Evolutionary conservation across 2,113 vertebrate genomes (phyloP).

Genomic region (Burhinus oedicnemus): DNA sequence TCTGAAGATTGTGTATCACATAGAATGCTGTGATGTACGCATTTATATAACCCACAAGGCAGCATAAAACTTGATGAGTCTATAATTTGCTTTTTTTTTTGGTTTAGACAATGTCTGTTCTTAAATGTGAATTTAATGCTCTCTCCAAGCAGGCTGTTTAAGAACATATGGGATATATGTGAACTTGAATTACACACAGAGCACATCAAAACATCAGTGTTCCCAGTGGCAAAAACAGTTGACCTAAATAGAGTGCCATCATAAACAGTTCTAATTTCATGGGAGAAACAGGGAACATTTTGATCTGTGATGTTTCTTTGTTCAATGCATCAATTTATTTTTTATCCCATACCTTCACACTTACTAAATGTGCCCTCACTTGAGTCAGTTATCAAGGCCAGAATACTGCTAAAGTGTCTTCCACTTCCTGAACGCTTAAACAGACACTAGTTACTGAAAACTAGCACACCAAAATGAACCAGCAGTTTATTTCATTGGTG

Average conservation of each 20-base stretch:
- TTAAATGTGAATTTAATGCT: background rate
- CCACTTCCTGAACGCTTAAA: background rate
- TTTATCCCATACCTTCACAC: background rate
- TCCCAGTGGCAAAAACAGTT: constrained; percentile 19
- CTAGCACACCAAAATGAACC: background rate
- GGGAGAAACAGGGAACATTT: background rate
- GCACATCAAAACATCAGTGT: background rate
- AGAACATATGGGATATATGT: background rate
- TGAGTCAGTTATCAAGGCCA: background rate
- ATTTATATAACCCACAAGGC: background rate
- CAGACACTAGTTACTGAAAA: background rate
- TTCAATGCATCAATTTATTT: background rate
- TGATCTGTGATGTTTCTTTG: background rate
- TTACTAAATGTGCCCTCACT: background rate
- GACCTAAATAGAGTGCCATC: background rate
- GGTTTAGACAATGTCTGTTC: background rate
- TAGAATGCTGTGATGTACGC: background rate
- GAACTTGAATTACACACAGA: background rate
- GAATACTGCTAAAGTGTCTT: background rate
- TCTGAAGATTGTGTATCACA: background rate
- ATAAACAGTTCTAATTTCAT: background rate
- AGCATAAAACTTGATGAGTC: background rate
- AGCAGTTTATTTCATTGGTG: background rate
- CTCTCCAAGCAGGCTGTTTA: background rate
- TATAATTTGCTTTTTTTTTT: background rate